Conservation (phyloP, 2,888 invertebrate genomes). For the Gryllus longicercus region DNA sequence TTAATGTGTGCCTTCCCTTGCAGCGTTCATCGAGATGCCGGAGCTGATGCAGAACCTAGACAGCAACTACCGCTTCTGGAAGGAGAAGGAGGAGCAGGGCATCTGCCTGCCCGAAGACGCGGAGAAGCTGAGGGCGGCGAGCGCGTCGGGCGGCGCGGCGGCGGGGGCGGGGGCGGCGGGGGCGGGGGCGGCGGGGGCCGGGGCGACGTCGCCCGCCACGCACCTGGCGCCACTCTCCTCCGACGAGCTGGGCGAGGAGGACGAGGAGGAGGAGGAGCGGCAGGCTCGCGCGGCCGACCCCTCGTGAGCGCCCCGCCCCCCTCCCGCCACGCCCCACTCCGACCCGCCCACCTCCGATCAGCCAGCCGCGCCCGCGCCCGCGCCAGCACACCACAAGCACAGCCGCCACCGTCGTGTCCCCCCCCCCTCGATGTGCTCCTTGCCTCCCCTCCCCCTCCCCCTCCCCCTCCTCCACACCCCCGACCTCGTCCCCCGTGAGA, state of each 20-base stretch:
- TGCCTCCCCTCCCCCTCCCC: not conserved
- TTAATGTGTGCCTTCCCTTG: slow-evolving; percentile 39
- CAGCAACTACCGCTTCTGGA: slow-evolving; percentile 87
- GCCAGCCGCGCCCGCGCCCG: not conserved
- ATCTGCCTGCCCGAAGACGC: slow-evolving; percentile 27
- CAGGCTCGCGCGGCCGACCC: not conserved
- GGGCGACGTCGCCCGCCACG: not conserved
- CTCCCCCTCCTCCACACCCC: not conserved
- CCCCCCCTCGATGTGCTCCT: not conserved
- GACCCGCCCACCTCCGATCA: not conserved
- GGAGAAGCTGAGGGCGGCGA: not conserved
- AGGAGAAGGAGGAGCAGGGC: slow-evolving; percentile 55
- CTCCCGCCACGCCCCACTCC: not conserved
- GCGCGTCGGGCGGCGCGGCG: not conserved
- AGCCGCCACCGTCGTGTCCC: not conserved
- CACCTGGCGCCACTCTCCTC: not conserved
- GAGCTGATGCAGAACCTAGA: slow-evolving; percentile 81
- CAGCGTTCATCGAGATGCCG: slow-evolving; percentile 90
- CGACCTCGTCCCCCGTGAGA: not conserved
- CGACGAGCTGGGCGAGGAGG: not conserved
- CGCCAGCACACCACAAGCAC: not conserved
- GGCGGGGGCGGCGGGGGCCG: not conserved
- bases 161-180: not conserved
- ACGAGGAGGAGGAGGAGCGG: not conserved
- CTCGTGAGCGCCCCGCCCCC: not conserved